Percentiles rank a stretch among this genome's conserved stretches.
Conservation (phyloP, 2,797 vertebrate genomes). For the Danionella dracula region DNA sequence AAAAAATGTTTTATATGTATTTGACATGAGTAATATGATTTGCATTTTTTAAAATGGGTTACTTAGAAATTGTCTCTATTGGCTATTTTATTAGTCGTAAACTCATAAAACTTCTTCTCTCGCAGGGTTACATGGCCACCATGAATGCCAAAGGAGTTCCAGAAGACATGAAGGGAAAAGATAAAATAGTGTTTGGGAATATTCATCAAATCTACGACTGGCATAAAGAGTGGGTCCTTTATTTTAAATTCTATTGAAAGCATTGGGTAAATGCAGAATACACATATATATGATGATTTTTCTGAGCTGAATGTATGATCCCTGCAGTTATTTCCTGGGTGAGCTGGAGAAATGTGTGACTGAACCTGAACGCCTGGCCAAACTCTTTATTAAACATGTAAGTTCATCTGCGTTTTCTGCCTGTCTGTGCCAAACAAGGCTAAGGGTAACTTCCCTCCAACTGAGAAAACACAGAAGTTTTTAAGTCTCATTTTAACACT, state of each 20-base stretch:
- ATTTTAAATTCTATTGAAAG: neutral
- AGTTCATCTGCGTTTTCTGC: slow-evolving; percentile 53
- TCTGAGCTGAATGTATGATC: neutral
- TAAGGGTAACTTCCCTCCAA: slow-evolving; percentile 30
- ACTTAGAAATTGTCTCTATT: neutral
- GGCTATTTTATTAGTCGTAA: slow-evolving; percentile 7
- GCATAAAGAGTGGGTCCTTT: slow-evolving; percentile 86
- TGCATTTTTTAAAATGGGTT: neutral
- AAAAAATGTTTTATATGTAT: too few relatives aligned
- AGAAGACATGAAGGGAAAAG: slow-evolving; percentile 98
- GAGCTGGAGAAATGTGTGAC: slow-evolving; percentile 98
- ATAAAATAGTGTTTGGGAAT: slow-evolving; percentile 99
- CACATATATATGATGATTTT: neutral
- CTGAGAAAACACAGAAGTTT: slow-evolving; percentile 40
- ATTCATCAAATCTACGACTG: slow-evolving; percentile 99
- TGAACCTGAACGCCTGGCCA: slow-evolving; percentile 92
- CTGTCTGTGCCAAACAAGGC: neutral
- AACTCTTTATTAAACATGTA: slow-evolving; percentile 98
- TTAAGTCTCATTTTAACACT: slow-evolving; percentile 24
- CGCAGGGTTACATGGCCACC: slow-evolving; percentile 92
- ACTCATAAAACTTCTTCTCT: slow-evolving; percentile 11
- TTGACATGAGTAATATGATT: neutral
- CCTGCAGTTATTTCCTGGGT: slow-evolving; percentile 91
- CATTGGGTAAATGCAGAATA: too few relatives aligned
- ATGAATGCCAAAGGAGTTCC: slow-evolving; percentile 88